Conservation (phyloP, 2,797 vertebrate genomes). For the Enteromius mattozi region DNA sequence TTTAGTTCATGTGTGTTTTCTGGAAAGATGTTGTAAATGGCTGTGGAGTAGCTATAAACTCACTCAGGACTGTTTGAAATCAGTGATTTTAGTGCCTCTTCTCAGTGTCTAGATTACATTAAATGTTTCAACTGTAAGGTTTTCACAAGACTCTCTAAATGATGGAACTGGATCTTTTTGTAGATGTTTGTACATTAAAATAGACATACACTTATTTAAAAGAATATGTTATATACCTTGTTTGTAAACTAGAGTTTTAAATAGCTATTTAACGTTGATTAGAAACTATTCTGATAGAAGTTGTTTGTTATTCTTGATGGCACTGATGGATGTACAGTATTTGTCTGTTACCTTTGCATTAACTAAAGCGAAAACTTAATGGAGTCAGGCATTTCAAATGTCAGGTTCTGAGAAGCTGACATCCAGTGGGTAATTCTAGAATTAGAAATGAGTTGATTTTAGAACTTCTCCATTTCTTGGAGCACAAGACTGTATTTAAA, state of each 20-base stretch:
- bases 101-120: constrained; percentile 20
- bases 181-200: constrained; percentile 36
- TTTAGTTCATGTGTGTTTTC: not conserved
- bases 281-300: not conserved
- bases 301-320: constrained; percentile 16
- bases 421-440: not conserved
- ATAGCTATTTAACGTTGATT: constrained; percentile 19
- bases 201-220: constrained; percentile 16
- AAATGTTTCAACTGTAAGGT: constrained; percentile 4
- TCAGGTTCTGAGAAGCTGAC: not conserved
- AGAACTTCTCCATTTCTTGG: not conserved
- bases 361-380: not conserved
- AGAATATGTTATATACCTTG: constrained; percentile 1
- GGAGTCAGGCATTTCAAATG: too few relatives aligned
- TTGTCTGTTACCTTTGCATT: constrained; percentile 9
- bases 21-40: constrained; percentile 23
- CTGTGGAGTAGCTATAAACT: constrained; percentile 41
- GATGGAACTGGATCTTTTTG: constrained; percentile 14
- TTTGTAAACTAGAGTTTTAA: constrained; percentile 27
- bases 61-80: constrained; percentile 51
- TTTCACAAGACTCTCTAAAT: not conserved
- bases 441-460: not conserved
- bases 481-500: not conserved
- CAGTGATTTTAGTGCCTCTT: constrained; percentile 47
- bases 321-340: constrained; percentile 15